A percentile compares a stretch with the other conserved stretches of the same genome.
Conservation (phyloP, 1,140 invertebrate species). For the Drosophila sulfurigaster region DNA sequence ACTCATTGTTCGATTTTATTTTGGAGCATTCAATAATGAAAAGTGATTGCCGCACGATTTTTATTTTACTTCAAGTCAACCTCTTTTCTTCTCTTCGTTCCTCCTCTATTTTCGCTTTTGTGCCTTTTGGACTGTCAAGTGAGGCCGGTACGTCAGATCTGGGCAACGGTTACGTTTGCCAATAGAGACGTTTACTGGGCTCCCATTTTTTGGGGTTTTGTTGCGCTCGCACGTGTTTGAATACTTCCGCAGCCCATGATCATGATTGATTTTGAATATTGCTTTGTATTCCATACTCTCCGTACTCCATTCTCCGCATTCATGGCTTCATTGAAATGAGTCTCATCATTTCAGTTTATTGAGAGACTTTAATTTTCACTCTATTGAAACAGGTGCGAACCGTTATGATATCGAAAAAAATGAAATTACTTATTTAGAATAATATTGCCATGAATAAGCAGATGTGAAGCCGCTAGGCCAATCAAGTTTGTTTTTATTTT, state of each 20-base stretch:
- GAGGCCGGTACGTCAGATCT: conserved; percentile 39
- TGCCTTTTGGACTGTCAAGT: conserved; percentile 34
- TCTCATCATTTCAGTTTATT: conserved; percentile 16
- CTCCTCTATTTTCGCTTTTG: neutral
- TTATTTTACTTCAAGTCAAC: conserved; percentile 31
- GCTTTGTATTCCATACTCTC: conserved; percentile 24
- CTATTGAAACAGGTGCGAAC: conserved; percentile 53
- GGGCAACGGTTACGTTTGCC: conserved; percentile 41
- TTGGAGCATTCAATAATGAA: conserved; percentile 58
- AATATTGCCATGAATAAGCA: conserved; percentile 46
- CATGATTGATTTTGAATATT: conserved; percentile 37
- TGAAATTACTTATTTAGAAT: conserved; percentile 78
- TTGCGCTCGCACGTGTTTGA: conserved; percentile 45
- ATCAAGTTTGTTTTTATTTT: conserved; percentile 19
- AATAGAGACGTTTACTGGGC: conserved; percentile 24
- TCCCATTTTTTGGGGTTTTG: conserved; percentile 22
- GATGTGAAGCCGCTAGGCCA: conserved; percentile 33
- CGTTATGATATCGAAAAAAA: conserved; percentile 77
- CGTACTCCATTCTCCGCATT: neutral
- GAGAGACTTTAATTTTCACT: conserved; percentile 42
- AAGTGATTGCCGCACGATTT: conserved; percentile 80
- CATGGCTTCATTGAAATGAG: conserved; percentile 21
- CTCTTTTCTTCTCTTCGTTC: conserved; percentile 12
- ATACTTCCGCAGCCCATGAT: conserved; percentile 44
- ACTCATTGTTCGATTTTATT: conserved; percentile 46